A percentile compares a stretch with the other conserved stretches of the same genome.
phyloP scores from a whole-genome alignment of 1,140 invertebrate genomes.

The Chrysomallon squamiferum region DNA sequence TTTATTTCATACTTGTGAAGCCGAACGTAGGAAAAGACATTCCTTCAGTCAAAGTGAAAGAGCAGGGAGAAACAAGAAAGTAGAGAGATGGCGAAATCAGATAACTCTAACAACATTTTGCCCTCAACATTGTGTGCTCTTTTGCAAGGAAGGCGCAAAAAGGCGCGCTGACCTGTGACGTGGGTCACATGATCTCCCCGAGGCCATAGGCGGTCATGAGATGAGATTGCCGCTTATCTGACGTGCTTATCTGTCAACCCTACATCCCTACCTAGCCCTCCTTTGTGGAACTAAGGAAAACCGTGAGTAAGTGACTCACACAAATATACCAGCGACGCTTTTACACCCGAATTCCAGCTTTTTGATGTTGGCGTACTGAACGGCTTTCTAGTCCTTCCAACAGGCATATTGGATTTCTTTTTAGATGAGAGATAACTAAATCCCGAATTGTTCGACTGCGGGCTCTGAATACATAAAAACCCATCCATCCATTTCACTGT shows the following conservation, averaged over 20 bases:
- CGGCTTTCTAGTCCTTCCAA: background rate
- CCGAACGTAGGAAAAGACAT: background rate
- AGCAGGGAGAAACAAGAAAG: background rate
- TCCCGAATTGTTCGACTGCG: too few species aligned
- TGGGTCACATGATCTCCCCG: conserved; percentile 1
- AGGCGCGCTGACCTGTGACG: conserved; percentile 1
- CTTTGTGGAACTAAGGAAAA: background rate
- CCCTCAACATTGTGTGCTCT: background rate
- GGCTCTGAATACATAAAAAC: too few species aligned
- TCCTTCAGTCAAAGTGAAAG: background rate
- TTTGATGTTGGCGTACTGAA: conserved; percentile 1
- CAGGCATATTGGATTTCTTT: conserved; percentile 5
- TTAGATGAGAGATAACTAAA: conserved; percentile 1
- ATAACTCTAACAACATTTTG: conserved; percentile 1
- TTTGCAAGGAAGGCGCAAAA: conserved; percentile 2
- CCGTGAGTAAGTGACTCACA: conserved; percentile 6
- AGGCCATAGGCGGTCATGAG: background rate
- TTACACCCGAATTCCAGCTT: conserved; percentile 6
- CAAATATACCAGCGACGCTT: conserved; percentile 1
- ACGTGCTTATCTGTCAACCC: background rate
- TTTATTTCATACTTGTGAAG: too few species aligned
- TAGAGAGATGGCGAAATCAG: background rate
- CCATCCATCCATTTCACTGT: too few species aligned
- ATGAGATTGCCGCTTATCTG: background rate
- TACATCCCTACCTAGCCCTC: conserved; percentile 1